Conservation (phyloP, 1,140 invertebrate species). For the Drosophila nasuta region DNA sequence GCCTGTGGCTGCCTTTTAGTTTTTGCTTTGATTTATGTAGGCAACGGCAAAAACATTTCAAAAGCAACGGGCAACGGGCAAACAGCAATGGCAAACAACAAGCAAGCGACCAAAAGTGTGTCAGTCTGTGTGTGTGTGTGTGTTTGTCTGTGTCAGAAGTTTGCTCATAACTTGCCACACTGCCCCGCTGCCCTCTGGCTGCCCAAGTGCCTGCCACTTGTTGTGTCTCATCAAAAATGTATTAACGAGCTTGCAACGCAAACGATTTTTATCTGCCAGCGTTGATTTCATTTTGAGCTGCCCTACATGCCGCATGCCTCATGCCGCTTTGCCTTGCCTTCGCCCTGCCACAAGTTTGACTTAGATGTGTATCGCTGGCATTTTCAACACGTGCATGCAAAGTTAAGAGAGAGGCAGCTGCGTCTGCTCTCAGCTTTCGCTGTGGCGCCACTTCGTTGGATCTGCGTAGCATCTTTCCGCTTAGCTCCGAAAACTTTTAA, state of each 20-base stretch:
- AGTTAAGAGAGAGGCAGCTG: constrained; percentile 68
- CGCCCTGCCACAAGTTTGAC: constrained; percentile 45
- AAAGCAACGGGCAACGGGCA: constrained; percentile 48
- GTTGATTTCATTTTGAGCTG: constrained; percentile 80
- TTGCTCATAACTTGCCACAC: constrained; percentile 72
- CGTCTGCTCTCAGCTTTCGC: constrained; percentile 35
- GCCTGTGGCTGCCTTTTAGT: constrained; percentile 74
- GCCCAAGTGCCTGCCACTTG: constrained; percentile 69
- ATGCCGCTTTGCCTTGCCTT: not conserved
- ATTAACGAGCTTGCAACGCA: constrained; percentile 83
- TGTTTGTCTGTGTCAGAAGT: constrained; percentile 44
- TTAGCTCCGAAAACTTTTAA: constrained; percentile 68
- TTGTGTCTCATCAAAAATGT: constrained; percentile 83
- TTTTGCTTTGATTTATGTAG: constrained; percentile 75
- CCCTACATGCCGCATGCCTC: constrained; percentile 30
- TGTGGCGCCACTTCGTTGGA: constrained; percentile 40
- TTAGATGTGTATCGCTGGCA: constrained; percentile 75
- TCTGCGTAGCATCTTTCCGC: constrained; percentile 19
- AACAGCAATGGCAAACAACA: constrained; percentile 41
- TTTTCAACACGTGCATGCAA: constrained; percentile 81
- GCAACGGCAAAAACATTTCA: constrained; percentile 75
- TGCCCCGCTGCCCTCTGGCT: constrained; percentile 47
- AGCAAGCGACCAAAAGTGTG: constrained; percentile 53
- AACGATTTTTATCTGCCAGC: constrained; percentile 81
- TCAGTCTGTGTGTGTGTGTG: constrained; percentile 26